Percentiles rank a stretch among this genome's conserved stretches.
phyloP scores from a whole-genome alignment of 2,113 vertebrate genomes.

The Oryzias woworae region DNA sequence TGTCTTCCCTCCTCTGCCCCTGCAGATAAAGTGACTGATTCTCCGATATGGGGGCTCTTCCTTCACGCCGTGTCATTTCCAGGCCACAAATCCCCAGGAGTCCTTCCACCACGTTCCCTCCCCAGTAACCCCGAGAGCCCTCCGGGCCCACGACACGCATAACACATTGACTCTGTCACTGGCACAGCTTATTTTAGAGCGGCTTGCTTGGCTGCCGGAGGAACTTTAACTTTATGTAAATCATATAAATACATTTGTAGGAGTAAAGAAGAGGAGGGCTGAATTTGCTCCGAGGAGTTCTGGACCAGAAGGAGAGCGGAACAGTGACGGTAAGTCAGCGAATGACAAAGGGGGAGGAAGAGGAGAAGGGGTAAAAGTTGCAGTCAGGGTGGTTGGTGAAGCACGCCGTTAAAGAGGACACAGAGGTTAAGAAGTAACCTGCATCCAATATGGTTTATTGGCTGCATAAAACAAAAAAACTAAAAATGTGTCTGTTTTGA shows the following conservation, averaged over 20 bases:
- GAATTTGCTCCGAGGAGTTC: conserved; percentile 67
- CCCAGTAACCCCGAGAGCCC: conserved; percentile 55
- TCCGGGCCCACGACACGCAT: conserved; percentile 68
- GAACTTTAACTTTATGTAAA: conserved; percentile 80
- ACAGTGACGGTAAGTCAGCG: conserved; percentile 69
- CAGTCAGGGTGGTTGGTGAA: conserved; percentile 12
- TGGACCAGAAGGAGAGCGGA: conserved; percentile 64
- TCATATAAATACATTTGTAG: conserved; percentile 80
- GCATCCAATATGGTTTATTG: too few relatives aligned
- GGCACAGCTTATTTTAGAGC: conserved; percentile 79
- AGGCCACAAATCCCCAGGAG: conserved; percentile 63
- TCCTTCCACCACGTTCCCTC: conserved; percentile 31
- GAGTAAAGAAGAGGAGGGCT: conserved; percentile 25
- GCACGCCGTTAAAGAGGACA: neutral
- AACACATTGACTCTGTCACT: conserved; percentile 79
- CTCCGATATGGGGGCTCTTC: conserved; percentile 70
- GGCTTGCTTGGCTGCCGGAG: conserved; percentile 67
- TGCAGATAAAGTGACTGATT: conserved; percentile 76
- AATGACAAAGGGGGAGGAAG: conserved; percentile 42
- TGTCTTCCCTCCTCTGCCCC: conserved; percentile 63
- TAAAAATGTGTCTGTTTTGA: neutral
- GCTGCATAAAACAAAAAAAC: too few relatives aligned
- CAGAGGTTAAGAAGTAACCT: too few relatives aligned
- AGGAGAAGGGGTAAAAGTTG: conserved; percentile 17
- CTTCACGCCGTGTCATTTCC: conserved; percentile 79